phyloP scores from a whole-genome alignment of 2,113 vertebrate species.

The Campylorhamphus procurvoides region DNA sequence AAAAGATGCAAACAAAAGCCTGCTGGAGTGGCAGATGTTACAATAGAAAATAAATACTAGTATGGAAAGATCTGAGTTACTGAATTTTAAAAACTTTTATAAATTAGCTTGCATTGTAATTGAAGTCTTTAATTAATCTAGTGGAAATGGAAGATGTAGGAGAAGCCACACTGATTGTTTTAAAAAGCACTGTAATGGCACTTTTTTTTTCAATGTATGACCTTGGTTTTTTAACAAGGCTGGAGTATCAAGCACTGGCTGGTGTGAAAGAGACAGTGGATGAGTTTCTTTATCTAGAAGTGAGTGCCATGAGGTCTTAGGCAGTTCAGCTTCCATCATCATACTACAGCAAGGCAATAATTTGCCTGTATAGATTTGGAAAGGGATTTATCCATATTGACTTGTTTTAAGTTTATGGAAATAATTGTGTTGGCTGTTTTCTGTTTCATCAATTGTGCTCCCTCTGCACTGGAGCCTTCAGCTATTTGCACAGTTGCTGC shows the following conservation, averaged over 20 bases:
- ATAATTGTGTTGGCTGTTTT: not conserved
- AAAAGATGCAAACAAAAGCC: constrained; percentile 15
- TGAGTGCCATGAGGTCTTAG: not conserved
- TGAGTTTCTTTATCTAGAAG: not conserved
- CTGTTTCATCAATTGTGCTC: not conserved
- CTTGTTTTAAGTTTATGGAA: not conserved
- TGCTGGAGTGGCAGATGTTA: not conserved
- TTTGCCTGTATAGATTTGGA: not conserved
- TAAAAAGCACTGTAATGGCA: not conserved
- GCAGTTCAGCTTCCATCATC: not conserved
- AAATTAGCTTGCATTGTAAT: not conserved
- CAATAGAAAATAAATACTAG: not conserved
- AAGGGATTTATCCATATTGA: not conserved
- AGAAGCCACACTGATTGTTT: not conserved
- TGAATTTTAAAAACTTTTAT: not conserved
- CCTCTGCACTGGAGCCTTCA: not conserved
- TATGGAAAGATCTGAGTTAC: not conserved
- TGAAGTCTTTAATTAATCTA: not conserved
- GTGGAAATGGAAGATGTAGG: not conserved
- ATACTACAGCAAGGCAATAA: not conserved
- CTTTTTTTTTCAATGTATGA: not conserved
- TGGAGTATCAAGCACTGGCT: not conserved
- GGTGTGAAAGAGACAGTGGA: not conserved
- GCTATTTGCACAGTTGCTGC: not conserved
- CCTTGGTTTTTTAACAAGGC: not conserved